Percentiles rank a stretch among this genome's conserved stretches.
Conservation (phyloP, 1,140 invertebrate genomes). For the Drosophila jambulina region DNA sequence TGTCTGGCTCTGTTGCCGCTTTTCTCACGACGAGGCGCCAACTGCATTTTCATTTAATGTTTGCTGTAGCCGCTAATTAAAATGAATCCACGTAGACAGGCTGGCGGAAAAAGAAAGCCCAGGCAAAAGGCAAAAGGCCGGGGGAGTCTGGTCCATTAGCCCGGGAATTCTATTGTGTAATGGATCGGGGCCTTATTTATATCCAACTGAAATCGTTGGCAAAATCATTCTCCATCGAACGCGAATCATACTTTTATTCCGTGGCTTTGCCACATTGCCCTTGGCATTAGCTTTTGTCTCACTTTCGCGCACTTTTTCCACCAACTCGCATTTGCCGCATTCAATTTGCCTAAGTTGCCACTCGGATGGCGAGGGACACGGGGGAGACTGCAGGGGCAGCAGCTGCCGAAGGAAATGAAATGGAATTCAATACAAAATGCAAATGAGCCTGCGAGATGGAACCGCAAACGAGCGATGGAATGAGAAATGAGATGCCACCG, state of each 20-base stretch:
- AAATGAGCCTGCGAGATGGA: conserved; percentile 61
- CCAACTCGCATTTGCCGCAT: conserved; percentile 55
- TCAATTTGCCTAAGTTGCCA: conserved; percentile 81
- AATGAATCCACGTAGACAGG: conserved; percentile 64
- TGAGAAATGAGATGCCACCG: conserved; percentile 40
- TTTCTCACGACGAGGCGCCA: conserved; percentile 50
- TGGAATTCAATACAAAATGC: conserved; percentile 81
- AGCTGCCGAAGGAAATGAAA: conserved; percentile 64
- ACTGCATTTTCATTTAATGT: conserved; percentile 57
- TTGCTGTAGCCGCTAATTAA: conserved; percentile 65
- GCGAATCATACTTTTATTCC: conserved; percentile 10
- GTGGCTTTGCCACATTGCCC: conserved; percentile 47
- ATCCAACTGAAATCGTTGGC: conserved; percentile 17
- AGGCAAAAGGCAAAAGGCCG: not conserved
- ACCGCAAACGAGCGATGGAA: conserved; percentile 36
- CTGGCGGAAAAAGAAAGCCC: conserved; percentile 12
- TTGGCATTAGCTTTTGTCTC: conserved; percentile 49
- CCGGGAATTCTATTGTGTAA: conserved; percentile 30
- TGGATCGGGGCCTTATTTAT: conserved; percentile 40
- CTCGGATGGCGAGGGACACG: conserved; percentile 23
- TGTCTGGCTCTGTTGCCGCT: conserved; percentile 32
- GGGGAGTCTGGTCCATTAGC: conserved; percentile 32
- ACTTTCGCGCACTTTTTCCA: conserved; percentile 11
- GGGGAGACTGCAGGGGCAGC: conserved; percentile 36
- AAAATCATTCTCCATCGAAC: conserved; percentile 32